Conservation (phyloP, 2,888 invertebrate genomes). For the Lepidonotus clava region DNA sequence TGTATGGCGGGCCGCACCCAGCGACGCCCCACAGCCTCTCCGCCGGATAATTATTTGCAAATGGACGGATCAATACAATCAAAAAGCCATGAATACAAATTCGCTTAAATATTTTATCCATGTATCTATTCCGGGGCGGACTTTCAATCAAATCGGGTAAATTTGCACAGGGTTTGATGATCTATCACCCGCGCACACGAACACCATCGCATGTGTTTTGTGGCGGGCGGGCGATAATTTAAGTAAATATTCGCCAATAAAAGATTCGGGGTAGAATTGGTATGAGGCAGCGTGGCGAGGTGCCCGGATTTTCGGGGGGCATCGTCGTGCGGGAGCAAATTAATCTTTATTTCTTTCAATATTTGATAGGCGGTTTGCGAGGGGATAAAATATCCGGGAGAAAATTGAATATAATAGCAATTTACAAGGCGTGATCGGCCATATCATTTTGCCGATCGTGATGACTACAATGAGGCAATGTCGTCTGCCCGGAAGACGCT, state of each 20-base stretch:
- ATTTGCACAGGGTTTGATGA: slow-evolving; percentile 47
- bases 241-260: slow-evolving; percentile 52
- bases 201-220: slow-evolving; percentile 54
- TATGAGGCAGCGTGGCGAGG: slow-evolving; percentile 18
- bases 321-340: neutral
- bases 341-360: slow-evolving; percentile 54
- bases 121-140: slow-evolving; percentile 51
- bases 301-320: neutral
- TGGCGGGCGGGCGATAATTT: slow-evolving; percentile 42
- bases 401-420: slow-evolving; percentile 54
- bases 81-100: slow-evolving; percentile 56
- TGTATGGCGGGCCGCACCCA: slow-evolving; percentile 19
- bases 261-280: slow-evolving; percentile 46
- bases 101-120: slow-evolving; percentile 54
- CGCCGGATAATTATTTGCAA: slow-evolving; percentile 54
- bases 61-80: slow-evolving; percentile 54
- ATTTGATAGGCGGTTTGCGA: slow-evolving; percentile 46
- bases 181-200: slow-evolving; percentile 29
- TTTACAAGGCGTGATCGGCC: slow-evolving; percentile 53
- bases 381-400: slow-evolving; percentile 47
- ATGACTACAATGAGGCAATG: slow-evolving; percentile 10
- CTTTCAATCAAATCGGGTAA: slow-evolving; percentile 54
- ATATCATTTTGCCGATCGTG: slow-evolving; percentile 50
- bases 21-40: neutral
- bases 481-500: slow-evolving; percentile 3